These are phyloP conservation scores for Macropodus opercularis DNA, from an alignment of 2,797 vertebrate genomes.

Conservation along the genomic window DNA sequence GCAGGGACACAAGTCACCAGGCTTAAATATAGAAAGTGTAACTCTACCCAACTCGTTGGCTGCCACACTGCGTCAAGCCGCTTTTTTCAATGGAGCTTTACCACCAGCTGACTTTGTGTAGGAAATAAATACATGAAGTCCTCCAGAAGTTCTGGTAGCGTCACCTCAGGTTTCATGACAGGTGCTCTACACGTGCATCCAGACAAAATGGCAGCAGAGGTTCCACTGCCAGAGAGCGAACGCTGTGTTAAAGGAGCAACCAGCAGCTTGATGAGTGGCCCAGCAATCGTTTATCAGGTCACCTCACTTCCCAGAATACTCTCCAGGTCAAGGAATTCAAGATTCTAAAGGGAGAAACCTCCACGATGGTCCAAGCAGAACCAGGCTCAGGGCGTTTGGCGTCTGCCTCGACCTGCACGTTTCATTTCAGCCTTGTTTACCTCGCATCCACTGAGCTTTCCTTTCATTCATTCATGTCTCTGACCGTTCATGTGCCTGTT, in stretches of 20 bases:
- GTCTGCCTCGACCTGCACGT: no score
- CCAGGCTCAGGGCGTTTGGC: no score
- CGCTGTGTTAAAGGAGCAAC: no score
- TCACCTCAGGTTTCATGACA: slow-evolving; percentile 57
- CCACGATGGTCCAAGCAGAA: no score
- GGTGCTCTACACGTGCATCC: slow-evolving; percentile 51
- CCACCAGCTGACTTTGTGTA: slow-evolving; percentile 75
- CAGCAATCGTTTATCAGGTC: no score
- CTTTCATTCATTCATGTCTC: no score
- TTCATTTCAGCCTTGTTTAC: background rate
- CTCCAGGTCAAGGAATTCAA: no score
- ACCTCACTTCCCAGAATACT: no score
- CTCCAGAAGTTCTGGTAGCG: slow-evolving; percentile 54
- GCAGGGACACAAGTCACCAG: slow-evolving; percentile 90
- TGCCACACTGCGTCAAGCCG: slow-evolving; percentile 87
- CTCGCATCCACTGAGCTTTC: no score
- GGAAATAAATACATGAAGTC: slow-evolving; percentile 67
- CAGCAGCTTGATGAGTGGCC: no score
- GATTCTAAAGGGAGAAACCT: no score
- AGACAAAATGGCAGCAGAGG: slow-evolving; percentile 28
- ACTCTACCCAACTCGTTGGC: slow-evolving; percentile 93
- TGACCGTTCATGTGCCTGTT: slow-evolving; percentile 7
- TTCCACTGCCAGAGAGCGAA: no score
- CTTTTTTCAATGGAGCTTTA: slow-evolving; percentile 69
- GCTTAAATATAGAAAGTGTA: slow-evolving; percentile 99